phyloP scores from a whole-genome alignment of 2,797 vertebrate genomes.

The Linurgus olivaceus region DNA sequence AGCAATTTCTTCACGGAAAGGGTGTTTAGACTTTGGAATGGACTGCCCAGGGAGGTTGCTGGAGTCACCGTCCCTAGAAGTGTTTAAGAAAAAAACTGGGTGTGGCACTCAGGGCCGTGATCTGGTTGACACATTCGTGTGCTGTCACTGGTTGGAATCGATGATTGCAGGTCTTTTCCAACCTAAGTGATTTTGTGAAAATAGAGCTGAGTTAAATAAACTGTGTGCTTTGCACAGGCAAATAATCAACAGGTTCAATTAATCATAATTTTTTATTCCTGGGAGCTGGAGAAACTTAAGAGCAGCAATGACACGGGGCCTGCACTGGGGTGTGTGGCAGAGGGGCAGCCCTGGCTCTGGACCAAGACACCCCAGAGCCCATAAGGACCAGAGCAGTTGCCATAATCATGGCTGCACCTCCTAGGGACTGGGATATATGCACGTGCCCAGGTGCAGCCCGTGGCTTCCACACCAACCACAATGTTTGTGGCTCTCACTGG shows the following conservation, averaged over 20 bases:
- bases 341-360: neutral
- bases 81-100: neutral
- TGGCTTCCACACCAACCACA: neutral
- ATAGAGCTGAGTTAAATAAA: neutral
- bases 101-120: neutral
- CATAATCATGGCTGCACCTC: neutral
- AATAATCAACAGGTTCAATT: neutral
- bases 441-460: neutral
- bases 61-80: neutral
- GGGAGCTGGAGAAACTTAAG: neutral
- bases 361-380: accelerated
- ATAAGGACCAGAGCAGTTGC: too few relatives aligned
- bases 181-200: neutral
- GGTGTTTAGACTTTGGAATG: neutral
- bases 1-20: neutral
- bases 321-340: accelerated
- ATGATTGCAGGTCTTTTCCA: neutral
- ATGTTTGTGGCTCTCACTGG: accelerated
- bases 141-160: neutral
- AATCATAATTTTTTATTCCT: neutral
- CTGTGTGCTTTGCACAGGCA: neutral
- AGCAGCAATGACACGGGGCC: neutral
- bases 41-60: neutral
- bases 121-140: accelerated
- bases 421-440: accelerated